Evolutionary conservation across 2,888 invertebrate species (phyloP).

Genomic region (Clitarchus hookeri): DNA sequence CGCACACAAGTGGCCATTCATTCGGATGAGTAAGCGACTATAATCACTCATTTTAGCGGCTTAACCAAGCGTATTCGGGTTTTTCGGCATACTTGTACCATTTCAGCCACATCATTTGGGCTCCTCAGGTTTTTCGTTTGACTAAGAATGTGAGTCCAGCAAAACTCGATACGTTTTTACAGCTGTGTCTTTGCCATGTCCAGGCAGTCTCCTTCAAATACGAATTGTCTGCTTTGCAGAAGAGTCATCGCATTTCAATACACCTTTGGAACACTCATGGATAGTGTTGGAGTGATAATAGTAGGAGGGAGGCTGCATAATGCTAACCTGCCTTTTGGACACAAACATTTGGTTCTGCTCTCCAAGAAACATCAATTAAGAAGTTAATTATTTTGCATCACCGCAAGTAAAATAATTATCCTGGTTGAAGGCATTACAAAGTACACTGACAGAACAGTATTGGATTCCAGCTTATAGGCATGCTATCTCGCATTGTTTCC

Average conservation of each 20-base stretch:
- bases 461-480: not conserved
- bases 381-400: no score
- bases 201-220: not conserved
- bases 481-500: not conserved
- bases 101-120: no score
- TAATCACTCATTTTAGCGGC: no score
- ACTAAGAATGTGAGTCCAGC: no score
- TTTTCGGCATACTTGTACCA: no score
- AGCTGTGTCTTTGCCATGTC: no score
- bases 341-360: not conserved
- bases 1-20: no score
- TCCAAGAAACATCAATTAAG: no score
- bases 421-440: not conserved
- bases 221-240: not conserved
- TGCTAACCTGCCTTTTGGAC: not conserved
- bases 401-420: not conserved
- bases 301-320: not conserved
- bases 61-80: no score
- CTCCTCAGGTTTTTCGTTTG: no score
- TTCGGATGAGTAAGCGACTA: no score
- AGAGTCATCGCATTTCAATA: not conserved
- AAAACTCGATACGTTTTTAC: no score
- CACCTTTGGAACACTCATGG: not conserved
- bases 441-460: not conserved
- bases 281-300: not conserved